A percentile compares a stretch with the other conserved stretches of the same genome.
phyloP scores from a whole-genome alignment of 2,113 vertebrate species.

The Chaetorhynchus papuensis region DNA sequence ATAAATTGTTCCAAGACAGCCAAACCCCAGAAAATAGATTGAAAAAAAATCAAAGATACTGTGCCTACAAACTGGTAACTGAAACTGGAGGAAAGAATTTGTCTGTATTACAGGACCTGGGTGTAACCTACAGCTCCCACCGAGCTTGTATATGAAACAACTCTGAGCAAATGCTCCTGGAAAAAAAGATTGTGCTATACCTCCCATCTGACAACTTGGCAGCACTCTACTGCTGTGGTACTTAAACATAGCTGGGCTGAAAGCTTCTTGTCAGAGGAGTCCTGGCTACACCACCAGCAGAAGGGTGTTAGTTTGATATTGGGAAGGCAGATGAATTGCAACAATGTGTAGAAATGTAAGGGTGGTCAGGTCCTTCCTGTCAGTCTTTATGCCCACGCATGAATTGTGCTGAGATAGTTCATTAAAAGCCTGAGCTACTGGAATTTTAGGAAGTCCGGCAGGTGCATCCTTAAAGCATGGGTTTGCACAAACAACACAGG shows the following conservation, averaged over 20 bases:
- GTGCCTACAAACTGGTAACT: background rate
- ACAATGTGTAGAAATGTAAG: background rate
- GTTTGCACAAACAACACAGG: background rate
- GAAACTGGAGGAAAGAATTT: background rate
- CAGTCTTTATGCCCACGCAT: rapidly evolving
- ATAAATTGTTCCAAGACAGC: background rate
- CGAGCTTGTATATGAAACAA: background rate
- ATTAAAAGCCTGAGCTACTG: background rate
- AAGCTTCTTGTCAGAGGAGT: background rate
- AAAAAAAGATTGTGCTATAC: background rate
- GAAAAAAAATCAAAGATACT: background rate
- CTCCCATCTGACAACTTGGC: background rate
- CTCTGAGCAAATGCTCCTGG: background rate
- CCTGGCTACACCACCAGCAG: background rate
- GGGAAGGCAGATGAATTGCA: background rate
- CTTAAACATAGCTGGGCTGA: background rate
- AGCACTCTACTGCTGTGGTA: rapidly evolving
- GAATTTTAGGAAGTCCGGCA: background rate
- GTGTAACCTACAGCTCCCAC: background rate
- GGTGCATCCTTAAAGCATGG: background rate
- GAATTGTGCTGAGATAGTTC: background rate
- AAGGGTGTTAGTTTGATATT: background rate
- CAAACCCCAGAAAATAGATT: background rate
- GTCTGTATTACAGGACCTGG: background rate
- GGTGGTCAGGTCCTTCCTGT: background rate